Base-by-base conservation (phyloP, 2,888 invertebrate genomes). In the Tetranychus truncatus region DNA sequence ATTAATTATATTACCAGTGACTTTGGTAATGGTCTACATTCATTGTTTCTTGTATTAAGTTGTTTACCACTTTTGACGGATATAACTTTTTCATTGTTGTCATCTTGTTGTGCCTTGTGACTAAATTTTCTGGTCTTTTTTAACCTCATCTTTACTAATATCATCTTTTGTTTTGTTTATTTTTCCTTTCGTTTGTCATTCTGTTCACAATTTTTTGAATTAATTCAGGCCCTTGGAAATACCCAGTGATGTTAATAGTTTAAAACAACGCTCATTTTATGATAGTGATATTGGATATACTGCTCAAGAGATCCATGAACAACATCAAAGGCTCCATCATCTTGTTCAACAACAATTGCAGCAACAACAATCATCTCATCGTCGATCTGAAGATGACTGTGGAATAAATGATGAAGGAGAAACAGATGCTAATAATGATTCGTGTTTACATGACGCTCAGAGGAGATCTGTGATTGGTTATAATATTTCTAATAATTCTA, bases 401-500 rank as follows among this genome's bases (percentile, higher is more conserved):
- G 55, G 55, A 55, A 55, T 55, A 15, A 15, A 55, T 55, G 55
- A 55, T 55, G 55, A 55, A 55, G 34, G 34, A 34, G 55, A 55
- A 15, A 55, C 55, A 55, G 15, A 15, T 55, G 21, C 21, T 21
- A 11, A 34, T 20, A 69, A 21, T 69, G 69, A 69, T 69, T 24
- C 20, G 6, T 24, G 34, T 24, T 69, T 69, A 24, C 21, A 69
- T 69, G 69, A 69, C 20, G 34, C 34, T 24, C 20, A 69, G 20
- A 24, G 34, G 21, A 18, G 34, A 24, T 69, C 34, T 69, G 69
- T 69, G 69, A 69, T 69, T 20, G 69, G 69, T 21, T 69, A 69
- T 69, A 69, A 69, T 8, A 20, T 20, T 24, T 20, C n/a, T 24
- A 69, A 69, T 69, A 20, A 20, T 24, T 20, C n/a, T 24, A 55